Conservation (phyloP, 2,113 vertebrate species). For the Turnix velox region DNA sequence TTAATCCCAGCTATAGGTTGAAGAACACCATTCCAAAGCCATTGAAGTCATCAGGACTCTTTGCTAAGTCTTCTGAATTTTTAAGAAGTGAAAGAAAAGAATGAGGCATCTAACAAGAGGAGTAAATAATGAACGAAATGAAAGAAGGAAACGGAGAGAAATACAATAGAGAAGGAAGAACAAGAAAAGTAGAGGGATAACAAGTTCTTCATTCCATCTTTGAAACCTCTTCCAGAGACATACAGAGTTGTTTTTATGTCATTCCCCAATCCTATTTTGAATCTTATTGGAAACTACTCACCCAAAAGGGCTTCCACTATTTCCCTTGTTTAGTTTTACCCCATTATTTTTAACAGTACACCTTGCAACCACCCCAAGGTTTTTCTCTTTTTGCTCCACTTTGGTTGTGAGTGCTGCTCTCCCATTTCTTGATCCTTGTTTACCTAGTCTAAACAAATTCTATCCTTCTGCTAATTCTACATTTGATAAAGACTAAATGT, state of each 20-base stretch:
- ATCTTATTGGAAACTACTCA: background rate
- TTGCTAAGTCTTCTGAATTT: background rate
- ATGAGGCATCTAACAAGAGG: accelerated
- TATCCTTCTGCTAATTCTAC: too few species aligned
- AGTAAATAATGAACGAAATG: background rate
- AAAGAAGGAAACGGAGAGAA: background rate
- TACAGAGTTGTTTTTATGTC: background rate
- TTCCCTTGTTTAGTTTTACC: background rate
- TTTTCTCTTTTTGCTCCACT: background rate
- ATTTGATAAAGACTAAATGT: background rate
- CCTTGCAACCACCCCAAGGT: background rate
- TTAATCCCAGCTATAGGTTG: background rate
- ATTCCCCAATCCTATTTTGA: background rate
- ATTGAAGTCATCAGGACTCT: background rate
- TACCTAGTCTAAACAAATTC: background rate
- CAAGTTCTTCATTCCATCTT: background rate
- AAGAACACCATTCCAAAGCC: background rate
- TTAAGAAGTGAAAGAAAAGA: background rate
- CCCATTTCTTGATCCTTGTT: background rate
- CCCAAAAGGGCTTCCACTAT: background rate
- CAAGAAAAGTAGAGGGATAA: background rate
- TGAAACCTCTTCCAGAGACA: background rate
- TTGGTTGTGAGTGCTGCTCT: background rate
- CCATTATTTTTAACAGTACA: background rate
- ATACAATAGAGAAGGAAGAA: background rate